Evolutionary conservation across 1,140 invertebrate species (phyloP), one percentile per base, ranked within the genome.

Genomic region (Musca vetustissima): DNA sequence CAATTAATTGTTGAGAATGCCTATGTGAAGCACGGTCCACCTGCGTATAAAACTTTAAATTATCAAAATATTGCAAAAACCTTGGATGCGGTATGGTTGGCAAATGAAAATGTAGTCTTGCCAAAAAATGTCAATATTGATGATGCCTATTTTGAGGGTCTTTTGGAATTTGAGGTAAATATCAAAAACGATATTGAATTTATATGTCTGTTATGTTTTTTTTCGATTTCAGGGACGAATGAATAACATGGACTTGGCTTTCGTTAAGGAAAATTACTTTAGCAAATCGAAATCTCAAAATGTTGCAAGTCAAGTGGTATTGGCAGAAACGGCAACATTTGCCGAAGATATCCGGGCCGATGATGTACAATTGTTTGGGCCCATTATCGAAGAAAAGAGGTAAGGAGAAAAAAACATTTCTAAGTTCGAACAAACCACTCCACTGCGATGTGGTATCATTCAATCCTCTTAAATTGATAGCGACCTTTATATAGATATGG

Each of bases 91-190:
- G 72, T 77, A 11, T 82, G 80, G 80, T 66, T 82, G 53, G 72
- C 75, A 49, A 82, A 81, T 57, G 79, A 81, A 52, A 53, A 73
- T 67, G 70, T 73, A 4, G 64, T 67, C 9, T 71, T 80, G 17
- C 28, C 36, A 6, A 36, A 69, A 24, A 71, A 73, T n/a, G 57
- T 73, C 8, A 64, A 72, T 25, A 66, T 70, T 14, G 66, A 67
- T 0, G 67, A 71, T 9, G 72, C 67, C 1, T 66, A 66, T 53
- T 74, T 80, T 65, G 69, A 77, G 14, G 79, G 79, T 22, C 61
- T 80, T 43, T 48, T 81, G 57, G 75, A 76, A 50, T 77, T 78
- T 61, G 72, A 76, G 72, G 79, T 80, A 64, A 55, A 70, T 57
- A 7, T 3, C 2, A 13, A 21, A 4, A 14, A 47, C 24, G 49